Conservation (phyloP, 2,888 invertebrate species). For the Mechanitis messenoides region DNA sequence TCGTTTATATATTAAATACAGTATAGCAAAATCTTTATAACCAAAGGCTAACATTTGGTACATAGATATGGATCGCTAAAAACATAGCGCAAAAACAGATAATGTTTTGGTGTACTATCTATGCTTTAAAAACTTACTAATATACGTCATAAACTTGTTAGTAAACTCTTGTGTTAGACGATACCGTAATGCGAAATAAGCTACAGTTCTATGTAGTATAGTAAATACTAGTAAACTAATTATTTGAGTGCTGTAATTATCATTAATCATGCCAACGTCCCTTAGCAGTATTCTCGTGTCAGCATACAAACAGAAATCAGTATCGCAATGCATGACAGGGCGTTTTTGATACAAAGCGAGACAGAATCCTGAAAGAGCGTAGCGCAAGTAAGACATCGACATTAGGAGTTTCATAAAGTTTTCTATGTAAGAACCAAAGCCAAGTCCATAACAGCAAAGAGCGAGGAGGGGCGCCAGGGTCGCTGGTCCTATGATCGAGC, state of each 20-base stretch:
- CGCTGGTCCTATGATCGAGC: constrained; percentile 77
- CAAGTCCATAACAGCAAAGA: constrained; percentile 79
- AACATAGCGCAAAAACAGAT: constrained; percentile 20
- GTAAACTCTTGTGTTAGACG: constrained; percentile 75
- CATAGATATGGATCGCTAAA: no score
- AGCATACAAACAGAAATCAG: constrained; percentile 75
- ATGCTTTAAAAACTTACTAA: constrained; percentile 74
- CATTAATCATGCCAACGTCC: constrained; percentile 78
- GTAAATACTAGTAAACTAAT: constrained; percentile 75
- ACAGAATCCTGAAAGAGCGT: constrained; percentile 79
- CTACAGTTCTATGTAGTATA: constrained; percentile 68
- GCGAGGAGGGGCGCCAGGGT: constrained; percentile 74
- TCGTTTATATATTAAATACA: no score
- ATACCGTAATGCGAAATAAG: constrained; percentile 77
- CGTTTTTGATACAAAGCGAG: constrained; percentile 78
- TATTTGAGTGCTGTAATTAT: constrained; percentile 74
- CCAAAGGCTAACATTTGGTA: no score
- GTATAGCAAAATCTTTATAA: no score
- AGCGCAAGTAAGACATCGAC: constrained; percentile 80
- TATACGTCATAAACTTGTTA: constrained; percentile 71
- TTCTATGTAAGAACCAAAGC: constrained; percentile 75
- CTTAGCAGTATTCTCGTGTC: constrained; percentile 78
- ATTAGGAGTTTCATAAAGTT: constrained; percentile 73
- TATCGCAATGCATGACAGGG: constrained; percentile 76
- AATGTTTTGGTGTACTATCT: constrained; percentile 42